These are phyloP conservation scores for Sterna hirundo DNA, from an alignment of 2,113 vertebrate genomes.

Conservation along the genomic window DNA sequence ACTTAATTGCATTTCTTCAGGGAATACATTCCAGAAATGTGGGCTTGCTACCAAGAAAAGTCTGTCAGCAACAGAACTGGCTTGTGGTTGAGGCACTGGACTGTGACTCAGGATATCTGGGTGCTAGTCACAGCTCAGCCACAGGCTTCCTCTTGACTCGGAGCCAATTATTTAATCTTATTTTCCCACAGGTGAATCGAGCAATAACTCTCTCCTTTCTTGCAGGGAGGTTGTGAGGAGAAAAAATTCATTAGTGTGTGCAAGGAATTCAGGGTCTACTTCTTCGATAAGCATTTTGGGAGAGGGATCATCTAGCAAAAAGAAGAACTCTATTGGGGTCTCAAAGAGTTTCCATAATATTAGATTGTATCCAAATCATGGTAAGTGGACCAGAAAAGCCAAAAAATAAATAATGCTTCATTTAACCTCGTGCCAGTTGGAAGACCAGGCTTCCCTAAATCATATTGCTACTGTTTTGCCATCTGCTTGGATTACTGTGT, in stretches of 20 bases:
- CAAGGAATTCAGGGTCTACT: background rate
- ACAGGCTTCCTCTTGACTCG: background rate
- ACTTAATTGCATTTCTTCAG: constrained; percentile 56
- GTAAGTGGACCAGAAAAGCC: background rate
- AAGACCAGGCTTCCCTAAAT: background rate
- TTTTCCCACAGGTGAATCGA: constrained; percentile 24
- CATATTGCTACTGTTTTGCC: background rate
- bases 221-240: background rate
- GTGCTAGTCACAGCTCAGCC: constrained; percentile 14
- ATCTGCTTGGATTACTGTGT: background rate
- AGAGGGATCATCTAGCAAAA: background rate
- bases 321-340: background rate
- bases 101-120: constrained; percentile 46
- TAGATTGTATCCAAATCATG: background rate
- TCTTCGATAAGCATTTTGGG: background rate
- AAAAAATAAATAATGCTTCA: background rate
- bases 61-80: background rate
- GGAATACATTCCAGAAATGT: constrained; percentile 57
- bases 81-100: background rate
- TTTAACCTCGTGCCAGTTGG: background rate
- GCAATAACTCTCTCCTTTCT: background rate
- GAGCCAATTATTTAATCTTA: constrained; percentile 13
- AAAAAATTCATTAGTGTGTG: background rate
- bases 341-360: background rate
- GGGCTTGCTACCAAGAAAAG: constrained; percentile 46